Evolutionary conservation across 2,113 vertebrate genomes (phyloP), one percentile per base, ranked within the genome.

Genomic region (Seriola rivoliana): DNA sequence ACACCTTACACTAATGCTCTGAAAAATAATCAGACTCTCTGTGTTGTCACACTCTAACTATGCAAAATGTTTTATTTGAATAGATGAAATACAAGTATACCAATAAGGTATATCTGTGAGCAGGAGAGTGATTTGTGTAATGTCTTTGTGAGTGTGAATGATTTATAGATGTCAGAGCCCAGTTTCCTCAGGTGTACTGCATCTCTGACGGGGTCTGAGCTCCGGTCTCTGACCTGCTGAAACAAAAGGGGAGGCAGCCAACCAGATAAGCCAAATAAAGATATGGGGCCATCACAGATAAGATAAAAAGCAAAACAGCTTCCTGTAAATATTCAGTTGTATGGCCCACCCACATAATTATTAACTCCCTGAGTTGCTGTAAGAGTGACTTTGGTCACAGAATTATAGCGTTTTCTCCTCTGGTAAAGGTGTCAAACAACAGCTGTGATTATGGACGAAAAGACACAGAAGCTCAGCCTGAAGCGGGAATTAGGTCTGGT

Each of bases 401-500:
- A 82, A 36, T 80, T 73, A 60, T 7, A 8, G 68, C 29, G 12
- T 50, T 55, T 68, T 19, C 23, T 73, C 19, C 8, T 13, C 3
- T 17, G 6, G 34, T 60, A 16, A 32, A 65, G 34, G 71, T 66
- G 14, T 64, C 12, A 2, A 42, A 16, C 44, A n/a, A 6, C 55
- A 38, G 23, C 52, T 36, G 32, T 4, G 10, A 80, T 25, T 46
- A 93, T 92, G 89, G 86, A 91, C 9, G 71, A 48, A 13, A 19
- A 78, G 65, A 52, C 55, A 0, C 40, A 88, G 71, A 92, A 89
- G 59, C 84, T 95, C 10, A 92, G 19, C 36, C 79, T 95, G 67
- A 93, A 92, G 70, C 79, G 92, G 25, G 93, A 95, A 32, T 77
- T 96, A 2, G 94, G 95, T 46, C 82, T 98, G 74, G 75, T 96